Evolutionary conservation across 1,140 invertebrate genomes (phyloP), one percentile per base, ranked within the genome.

Genomic region (Macrobrachium nipponense): DNA sequence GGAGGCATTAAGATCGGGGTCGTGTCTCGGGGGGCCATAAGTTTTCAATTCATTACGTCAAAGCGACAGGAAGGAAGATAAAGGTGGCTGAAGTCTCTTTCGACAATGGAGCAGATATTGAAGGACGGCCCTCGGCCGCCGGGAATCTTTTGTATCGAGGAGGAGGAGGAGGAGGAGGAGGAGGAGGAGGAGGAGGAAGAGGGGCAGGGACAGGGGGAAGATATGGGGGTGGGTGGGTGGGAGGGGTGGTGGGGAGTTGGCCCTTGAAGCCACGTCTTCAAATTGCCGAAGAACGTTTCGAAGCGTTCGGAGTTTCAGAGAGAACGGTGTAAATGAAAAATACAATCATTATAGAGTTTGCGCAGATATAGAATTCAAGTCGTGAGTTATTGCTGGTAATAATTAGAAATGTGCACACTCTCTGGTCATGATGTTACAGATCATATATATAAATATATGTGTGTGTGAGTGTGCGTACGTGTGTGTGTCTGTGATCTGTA

Each of bases 31-130:
- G 60, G 68, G 15, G 15, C 62, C 43, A 68, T 84, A 73, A 36
- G 70, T 77, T 84, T 77, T 77, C 82, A 66, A 76, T 78, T 84
- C 73, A 84, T 84, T 70, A 85, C 75, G 43, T 78, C 18, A 79
- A 70, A 23, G 51, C 60, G 82, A 79, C 62, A 85, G 58, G 76
- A 59, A 61, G 66, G 82, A 51, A 51, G 51, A 51, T 51, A 43
- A 70, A 23, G 23, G 15, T 43, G 68, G 36, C 36, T 23, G 12
- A 70, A 43, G 68, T 43, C 23, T 15, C 68, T 27, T 43, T 70
- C 20, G 27, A 70, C 68, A 70, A 70, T 70, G 36, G 36, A 70
- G 20, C 68, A 70, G 23, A 51, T 51, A 51, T 51, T 12, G 51
- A 51, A 51, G 5, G 51, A 36, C 51, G 51, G 3, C 12, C 12